Evolutionary conservation across 1,140 invertebrate species (phyloP).

Genomic region (Drosophila kikkawai): DNA sequence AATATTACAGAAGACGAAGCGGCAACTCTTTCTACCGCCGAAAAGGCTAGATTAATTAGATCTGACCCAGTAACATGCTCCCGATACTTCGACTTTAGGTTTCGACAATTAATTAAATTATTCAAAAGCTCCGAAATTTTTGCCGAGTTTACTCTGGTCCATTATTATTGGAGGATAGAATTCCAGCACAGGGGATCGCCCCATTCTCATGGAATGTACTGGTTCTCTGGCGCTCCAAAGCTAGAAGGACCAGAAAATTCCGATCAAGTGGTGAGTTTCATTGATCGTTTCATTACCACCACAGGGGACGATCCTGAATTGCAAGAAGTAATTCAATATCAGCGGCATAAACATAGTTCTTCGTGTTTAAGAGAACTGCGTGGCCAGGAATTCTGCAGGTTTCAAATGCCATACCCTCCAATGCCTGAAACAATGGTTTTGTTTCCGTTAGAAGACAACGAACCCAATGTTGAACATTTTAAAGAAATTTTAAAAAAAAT

Average conservation of each 20-base stretch:
- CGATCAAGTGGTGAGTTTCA: too few species aligned
- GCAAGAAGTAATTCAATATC: too few species aligned
- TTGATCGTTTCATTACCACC: too few species aligned
- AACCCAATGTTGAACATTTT: too few species aligned
- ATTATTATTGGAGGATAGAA: conserved; percentile 1
- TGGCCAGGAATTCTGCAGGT: neutral
- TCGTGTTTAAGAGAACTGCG: conserved; percentile 1
- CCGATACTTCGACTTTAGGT: neutral
- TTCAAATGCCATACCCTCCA: neutral
- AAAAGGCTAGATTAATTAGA: neutral
- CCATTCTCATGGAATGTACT: conserved; percentile 2
- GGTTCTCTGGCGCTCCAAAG: neutral
- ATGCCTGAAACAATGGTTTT: neutral
- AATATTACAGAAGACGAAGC: neutral
- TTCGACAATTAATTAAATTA: neutral
- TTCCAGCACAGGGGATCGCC: neutral
- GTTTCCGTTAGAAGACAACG: neutral
- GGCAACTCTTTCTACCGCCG: neutral
- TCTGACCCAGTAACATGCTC: neutral
- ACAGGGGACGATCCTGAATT: too few species aligned
- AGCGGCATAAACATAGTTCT: too few species aligned
- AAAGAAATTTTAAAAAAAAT: too few species aligned
- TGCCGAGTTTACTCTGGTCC: too few species aligned
- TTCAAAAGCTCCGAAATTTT: conserved; percentile 1
- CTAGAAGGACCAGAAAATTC: too few species aligned